phyloP scores from a whole-genome alignment of 2,888 invertebrate genomes.

The Coelinius sp. region DNA sequence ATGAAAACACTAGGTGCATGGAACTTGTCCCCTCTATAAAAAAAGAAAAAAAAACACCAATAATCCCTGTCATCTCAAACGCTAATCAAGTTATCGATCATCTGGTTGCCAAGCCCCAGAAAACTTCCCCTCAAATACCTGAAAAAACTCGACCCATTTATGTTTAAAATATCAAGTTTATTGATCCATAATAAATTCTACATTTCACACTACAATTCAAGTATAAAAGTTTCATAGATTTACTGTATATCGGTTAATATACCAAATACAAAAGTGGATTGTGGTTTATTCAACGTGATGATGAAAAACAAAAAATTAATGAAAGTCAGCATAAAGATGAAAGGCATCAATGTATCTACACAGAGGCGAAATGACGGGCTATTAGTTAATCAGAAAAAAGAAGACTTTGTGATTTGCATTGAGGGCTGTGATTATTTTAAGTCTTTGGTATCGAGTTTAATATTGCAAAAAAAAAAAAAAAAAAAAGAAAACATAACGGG shows the following conservation, averaged over 20 bases:
- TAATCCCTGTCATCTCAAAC: not conserved
- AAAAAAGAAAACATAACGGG: constrained; percentile 42
- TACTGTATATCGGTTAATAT: constrained; percentile 11
- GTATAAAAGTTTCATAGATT: constrained; percentile 14
- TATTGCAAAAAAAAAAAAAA: constrained; percentile 55
- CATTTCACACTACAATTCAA: constrained; percentile 15
- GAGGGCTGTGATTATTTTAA: constrained; percentile 49
- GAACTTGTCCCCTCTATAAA: not conserved
- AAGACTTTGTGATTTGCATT: not conserved
- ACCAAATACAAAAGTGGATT: constrained; percentile 16
- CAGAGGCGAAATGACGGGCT: constrained; percentile 22
- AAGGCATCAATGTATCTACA: constrained; percentile 31
- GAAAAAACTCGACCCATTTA: not conserved
- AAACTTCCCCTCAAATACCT: not conserved
- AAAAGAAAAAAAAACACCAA: not conserved
- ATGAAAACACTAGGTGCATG: constrained; percentile 1
- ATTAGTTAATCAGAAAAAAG: constrained; percentile 8
- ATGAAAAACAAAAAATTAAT: not conserved
- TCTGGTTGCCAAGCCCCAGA: not conserved
- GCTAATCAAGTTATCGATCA: not conserved
- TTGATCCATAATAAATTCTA: constrained; percentile 20
- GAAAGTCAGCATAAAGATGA: constrained; percentile 14
- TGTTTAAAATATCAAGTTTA: constrained; percentile 15
- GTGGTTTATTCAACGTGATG: not conserved
- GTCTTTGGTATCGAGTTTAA: constrained; percentile 68